Base-by-base conservation (phyloP, 2,113 vertebrate genomes). In the Chinchilla lanigera region DNA sequence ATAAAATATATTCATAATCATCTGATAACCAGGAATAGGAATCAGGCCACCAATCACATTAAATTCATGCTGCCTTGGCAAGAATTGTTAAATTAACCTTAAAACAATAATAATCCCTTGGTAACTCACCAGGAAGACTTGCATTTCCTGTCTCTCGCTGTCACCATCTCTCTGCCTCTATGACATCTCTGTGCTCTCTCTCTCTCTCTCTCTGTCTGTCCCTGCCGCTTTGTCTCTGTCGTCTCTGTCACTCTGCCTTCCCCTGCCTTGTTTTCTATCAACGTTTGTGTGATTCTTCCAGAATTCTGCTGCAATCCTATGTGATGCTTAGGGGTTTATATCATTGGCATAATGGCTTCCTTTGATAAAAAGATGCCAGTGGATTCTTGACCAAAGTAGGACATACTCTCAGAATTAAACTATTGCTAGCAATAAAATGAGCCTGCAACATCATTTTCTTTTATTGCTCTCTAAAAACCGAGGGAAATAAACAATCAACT, bases 1-100 rank as follows among this genome's bases (percentile, higher is more conserved):
- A 75, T 84, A 52, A 96, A 92, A 96, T 87, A 83, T 33, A 92
- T 91, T 96, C 75, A 89, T 93, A 93, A 94, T 93, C 86, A 35
- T 54, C 41, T 73, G 91, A 94, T 63, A 94, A 86, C 77, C 78
- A 86, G 91, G 89, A 86, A 89, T 71, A 78, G 58, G 77, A 93
- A 93, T 47, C 54, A 52, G 54, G n/a, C 86, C 86, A 96, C 67
- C 30, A 69, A 71, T 84, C 83, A 95, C 67, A 89, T 95, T 96
- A 90, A 84, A 81, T 65, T 78, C 86, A 81, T 71, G 65, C 50
- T 73, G 69, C 16, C 71, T 94, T 75, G 78, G 65, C 86, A 75
- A 73, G 35, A 80, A 75, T 61, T 84, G 61, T 89, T 92, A 65
- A 89, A 91, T 91, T 75, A 83, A 86, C 56, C 61, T 89, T 95